A percentile compares a stretch with the other conserved stretches of the same genome.
Conservation (phyloP, 2,888 invertebrate species). For the Caenorhabditis sp. region DNA sequence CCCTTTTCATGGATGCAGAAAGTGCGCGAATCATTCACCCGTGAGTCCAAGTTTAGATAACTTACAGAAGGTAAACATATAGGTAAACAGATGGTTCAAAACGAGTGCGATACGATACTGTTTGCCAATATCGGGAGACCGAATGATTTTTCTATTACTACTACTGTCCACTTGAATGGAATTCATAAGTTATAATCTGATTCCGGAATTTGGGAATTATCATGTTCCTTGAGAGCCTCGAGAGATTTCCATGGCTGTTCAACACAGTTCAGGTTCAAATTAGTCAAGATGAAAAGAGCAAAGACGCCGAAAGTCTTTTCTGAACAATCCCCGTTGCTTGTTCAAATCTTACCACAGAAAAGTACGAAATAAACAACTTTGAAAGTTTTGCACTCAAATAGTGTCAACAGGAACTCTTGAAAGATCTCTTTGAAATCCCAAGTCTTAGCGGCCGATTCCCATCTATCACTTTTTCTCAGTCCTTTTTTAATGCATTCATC, state of each 20-base stretch:
- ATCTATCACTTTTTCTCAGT: constrained; percentile 17
- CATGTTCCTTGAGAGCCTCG: no score
- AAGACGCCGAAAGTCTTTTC: not conserved
- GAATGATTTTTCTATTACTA: constrained; percentile 3
- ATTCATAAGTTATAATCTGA: not conserved
- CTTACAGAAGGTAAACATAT: constrained; percentile 24
- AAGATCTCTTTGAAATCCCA: not conserved
- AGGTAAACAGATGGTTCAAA: constrained; percentile 32
- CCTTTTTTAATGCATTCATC: not conserved
- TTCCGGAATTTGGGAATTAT: not conserved
- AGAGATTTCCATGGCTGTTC: no score
- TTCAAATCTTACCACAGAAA: not conserved
- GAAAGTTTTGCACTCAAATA: constrained; percentile 35
- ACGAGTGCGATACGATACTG: not conserved
- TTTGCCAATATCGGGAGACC: not conserved
- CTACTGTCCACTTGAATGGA: not conserved
- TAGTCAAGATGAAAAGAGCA: not conserved
- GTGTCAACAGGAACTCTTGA: constrained; percentile 17
- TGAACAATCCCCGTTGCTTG: constrained; percentile 7
- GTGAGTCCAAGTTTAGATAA: constrained; percentile 20
- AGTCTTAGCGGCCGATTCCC: constrained; percentile 11
- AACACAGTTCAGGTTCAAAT: no score
- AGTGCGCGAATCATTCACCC: constrained; percentile 17
- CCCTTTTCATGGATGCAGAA: not conserved
- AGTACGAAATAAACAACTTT: constrained; percentile 2